phyloP scores from a whole-genome alignment of 2,797 vertebrate species.

The Macrochelys suwanniensis region DNA sequence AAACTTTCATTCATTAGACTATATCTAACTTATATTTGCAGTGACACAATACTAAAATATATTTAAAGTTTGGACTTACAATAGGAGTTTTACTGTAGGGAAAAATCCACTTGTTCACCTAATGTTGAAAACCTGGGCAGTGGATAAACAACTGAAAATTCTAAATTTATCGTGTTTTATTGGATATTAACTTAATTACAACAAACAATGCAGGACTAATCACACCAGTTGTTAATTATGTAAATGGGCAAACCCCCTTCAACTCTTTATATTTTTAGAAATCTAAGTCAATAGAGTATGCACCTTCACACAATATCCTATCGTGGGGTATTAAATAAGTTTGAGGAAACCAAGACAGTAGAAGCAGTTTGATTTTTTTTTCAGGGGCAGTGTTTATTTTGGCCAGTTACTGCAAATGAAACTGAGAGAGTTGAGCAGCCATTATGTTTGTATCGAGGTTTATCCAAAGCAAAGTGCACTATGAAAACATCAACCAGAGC shows the following conservation, averaged over 20 bases:
- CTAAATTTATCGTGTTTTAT: neutral
- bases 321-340: neutral
- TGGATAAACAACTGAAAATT: neutral
- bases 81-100: neutral
- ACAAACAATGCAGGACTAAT: neutral
- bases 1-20: neutral
- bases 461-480: conserved; percentile 56
- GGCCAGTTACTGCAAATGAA: neutral
- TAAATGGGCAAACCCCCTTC: neutral
- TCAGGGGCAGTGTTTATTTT: conserved; percentile 18
- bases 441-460: neutral
- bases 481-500: neutral
- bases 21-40: neutral
- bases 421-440: conserved; percentile 19
- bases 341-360: neutral
- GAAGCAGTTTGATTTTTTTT: neutral
- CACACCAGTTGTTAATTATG: neutral
- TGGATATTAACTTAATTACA: neutral
- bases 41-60: neutral
- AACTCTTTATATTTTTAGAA: neutral
- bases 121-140: neutral
- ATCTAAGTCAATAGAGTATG: neutral
- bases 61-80: neutral
- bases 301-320: neutral
- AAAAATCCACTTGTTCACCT: neutral